phyloP scores from a whole-genome alignment of 2,888 invertebrate species.

The Papilio gigon region DNA sequence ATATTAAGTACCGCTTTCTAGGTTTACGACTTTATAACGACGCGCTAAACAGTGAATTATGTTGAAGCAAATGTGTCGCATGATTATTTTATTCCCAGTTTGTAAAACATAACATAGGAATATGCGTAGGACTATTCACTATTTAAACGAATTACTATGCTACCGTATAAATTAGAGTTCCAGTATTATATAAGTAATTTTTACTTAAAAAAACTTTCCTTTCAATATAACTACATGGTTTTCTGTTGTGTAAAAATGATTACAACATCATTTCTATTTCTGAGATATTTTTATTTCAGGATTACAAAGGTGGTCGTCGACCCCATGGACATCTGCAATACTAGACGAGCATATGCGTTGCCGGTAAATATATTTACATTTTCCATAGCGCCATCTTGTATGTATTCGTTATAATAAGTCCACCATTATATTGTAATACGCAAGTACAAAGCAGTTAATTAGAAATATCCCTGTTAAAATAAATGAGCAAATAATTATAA shows the following conservation, averaged over 20 bases:
- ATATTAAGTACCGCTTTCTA: slow-evolving; percentile 62
- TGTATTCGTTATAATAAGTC: no score
- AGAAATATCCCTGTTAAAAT: slow-evolving; percentile 14
- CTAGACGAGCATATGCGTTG: no score
- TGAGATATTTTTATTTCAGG: no score
- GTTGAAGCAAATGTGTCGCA: slow-evolving; percentile 53
- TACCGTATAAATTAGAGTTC: not conserved
- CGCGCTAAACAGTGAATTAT: slow-evolving; percentile 72
- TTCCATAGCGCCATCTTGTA: not conserved
- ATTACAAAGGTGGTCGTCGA: no score
- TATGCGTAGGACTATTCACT: not conserved
- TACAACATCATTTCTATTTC: no score
- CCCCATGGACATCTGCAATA: no score
- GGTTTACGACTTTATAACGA: slow-evolving; percentile 79
- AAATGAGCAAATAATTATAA: slow-evolving; percentile 44
- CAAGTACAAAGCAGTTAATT: slow-evolving; percentile 21
- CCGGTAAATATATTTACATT: not conserved
- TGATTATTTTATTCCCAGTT: slow-evolving; percentile 48
- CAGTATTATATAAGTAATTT: not conserved
- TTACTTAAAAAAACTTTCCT: not conserved
- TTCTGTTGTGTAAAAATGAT: not conserved
- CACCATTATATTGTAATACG: not conserved
- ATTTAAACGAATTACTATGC: not conserved
- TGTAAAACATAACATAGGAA: slow-evolving; percentile 32
- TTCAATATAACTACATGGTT: not conserved